A percentile compares a stretch with the other conserved stretches of the same genome.
Evolutionary conservation across 2,113 vertebrate genomes (phyloP).

Genomic region (Eurystomus gularis): DNA sequence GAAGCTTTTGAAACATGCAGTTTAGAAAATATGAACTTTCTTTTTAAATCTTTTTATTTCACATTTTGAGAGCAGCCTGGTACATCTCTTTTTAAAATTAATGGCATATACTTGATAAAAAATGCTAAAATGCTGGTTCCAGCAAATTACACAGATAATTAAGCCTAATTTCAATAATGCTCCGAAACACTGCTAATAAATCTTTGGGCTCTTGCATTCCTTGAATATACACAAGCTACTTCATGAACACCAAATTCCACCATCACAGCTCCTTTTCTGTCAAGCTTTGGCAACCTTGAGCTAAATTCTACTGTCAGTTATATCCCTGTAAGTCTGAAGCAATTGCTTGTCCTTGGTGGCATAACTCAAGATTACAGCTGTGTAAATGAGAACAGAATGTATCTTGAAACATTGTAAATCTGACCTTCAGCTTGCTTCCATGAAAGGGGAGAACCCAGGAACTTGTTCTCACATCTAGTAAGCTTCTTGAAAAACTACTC

Average conservation of each 20-base stretch:
- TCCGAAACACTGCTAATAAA: slow-evolving; percentile 72
- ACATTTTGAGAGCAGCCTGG: slow-evolving; percentile 33
- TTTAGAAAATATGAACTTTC: slow-evolving; percentile 1
- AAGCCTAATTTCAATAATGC: slow-evolving; percentile 77
- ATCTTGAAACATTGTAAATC: slow-evolving; percentile 49
- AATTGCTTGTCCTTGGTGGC: slow-evolving; percentile 4
- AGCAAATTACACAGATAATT: slow-evolving; percentile 79
- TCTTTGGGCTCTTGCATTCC: slow-evolving; percentile 49
- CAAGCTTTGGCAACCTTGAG: background rate
- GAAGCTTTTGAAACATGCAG: background rate
- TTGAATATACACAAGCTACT: slow-evolving; percentile 54
- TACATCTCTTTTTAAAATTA: slow-evolving; percentile 73
- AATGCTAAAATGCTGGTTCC: slow-evolving; percentile 75
- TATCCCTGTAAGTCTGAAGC: slow-evolving; percentile 9
- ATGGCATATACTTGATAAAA: slow-evolving; percentile 72
- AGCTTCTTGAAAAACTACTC: slow-evolving; percentile 35
- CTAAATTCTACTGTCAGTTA: slow-evolving; percentile 49
- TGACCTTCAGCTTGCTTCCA: slow-evolving; percentile 54
- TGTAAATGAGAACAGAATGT: slow-evolving; percentile 56
- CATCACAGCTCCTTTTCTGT: background rate
- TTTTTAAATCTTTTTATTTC: background rate
- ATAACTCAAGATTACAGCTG: slow-evolving; percentile 60
- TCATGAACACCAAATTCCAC: slow-evolving; percentile 26
- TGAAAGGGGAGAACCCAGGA: slow-evolving; percentile 28
- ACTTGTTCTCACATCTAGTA: slow-evolving; percentile 44